Percentiles rank a stretch among this genome's conserved stretches.
Conservation (phyloP, 2,888 invertebrate genomes). For the Iselma pallidipennis region DNA sequence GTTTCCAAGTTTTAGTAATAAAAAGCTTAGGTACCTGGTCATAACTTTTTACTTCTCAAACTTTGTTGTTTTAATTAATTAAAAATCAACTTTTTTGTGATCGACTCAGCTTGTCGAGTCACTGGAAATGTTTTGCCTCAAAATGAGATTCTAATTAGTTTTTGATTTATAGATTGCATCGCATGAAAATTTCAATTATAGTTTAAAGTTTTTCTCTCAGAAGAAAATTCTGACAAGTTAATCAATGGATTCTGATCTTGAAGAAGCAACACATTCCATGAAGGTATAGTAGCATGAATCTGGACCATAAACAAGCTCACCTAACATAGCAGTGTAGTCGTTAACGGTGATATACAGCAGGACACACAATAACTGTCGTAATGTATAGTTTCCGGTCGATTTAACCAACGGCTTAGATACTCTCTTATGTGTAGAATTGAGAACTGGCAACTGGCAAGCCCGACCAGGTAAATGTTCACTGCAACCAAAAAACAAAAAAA, state of each 20-base stretch:
- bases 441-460: too few relatives aligned
- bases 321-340: slow-evolving; percentile 16
- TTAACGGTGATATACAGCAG: slow-evolving; percentile 21
- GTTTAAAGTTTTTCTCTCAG: too few relatives aligned
- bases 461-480: too few relatives aligned
- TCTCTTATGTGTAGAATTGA: not conserved
- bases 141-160: not conserved
- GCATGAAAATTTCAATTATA: not conserved
- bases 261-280: not conserved
- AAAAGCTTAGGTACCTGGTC: too few relatives aligned
- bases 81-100: too few relatives aligned
- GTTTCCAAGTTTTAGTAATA: too few relatives aligned
- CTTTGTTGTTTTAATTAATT: too few relatives aligned
- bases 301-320: slow-evolving; percentile 18
- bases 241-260: not conserved
- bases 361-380: slow-evolving; percentile 22
- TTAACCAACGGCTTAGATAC: slow-evolving; percentile 4
- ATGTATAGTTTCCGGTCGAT: slow-evolving; percentile 27
- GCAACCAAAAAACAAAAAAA: too few relatives aligned
- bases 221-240: not conserved
- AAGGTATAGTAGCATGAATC: not conserved
- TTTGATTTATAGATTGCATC: not conserved
- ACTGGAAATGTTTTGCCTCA: not conserved
- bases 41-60: too few relatives aligned
- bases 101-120: not conserved